These are phyloP conservation scores for Gymnorhina tibicen DNA, from an alignment of 2,113 vertebrate species.

Conservation along the genomic window DNA sequence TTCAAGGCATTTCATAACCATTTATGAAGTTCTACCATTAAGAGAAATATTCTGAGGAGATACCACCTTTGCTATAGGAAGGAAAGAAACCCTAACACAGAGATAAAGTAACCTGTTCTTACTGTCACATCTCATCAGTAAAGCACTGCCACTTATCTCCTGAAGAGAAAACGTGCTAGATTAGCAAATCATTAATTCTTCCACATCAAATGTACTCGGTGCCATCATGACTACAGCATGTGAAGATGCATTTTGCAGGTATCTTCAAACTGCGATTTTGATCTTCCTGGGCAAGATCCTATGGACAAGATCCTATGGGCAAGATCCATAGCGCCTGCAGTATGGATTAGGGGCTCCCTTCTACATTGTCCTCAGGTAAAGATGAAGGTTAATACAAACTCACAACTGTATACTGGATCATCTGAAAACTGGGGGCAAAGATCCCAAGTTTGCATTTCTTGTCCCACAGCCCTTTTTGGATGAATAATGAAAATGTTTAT, in stretches of 20 bases:
- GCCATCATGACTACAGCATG: neutral
- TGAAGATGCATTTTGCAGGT: neutral
- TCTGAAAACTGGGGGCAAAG: neutral
- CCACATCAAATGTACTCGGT: neutral
- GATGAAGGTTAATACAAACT: neutral
- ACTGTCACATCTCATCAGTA: neutral
- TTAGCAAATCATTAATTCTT: neutral
- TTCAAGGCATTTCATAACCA: neutral
- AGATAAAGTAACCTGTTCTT: neutral
- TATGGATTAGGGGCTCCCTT: neutral
- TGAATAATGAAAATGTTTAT: neutral
- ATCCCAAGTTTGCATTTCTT: neutral
- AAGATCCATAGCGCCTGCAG: neutral
- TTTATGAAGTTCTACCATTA: neutral
- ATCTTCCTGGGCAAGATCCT: neutral
- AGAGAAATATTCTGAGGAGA: neutral
- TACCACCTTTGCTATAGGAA: neutral
- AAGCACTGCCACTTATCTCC: neutral
- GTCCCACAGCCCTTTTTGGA: neutral
- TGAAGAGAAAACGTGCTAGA: neutral
- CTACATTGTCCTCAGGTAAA: neutral
- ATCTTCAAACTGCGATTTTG: neutral
- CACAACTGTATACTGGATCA: neutral
- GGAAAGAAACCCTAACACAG: neutral
- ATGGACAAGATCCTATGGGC: neutral